Evolutionary conservation across 2,888 invertebrate species (phyloP).

Genomic region (Machimus atricapillus): DNA sequence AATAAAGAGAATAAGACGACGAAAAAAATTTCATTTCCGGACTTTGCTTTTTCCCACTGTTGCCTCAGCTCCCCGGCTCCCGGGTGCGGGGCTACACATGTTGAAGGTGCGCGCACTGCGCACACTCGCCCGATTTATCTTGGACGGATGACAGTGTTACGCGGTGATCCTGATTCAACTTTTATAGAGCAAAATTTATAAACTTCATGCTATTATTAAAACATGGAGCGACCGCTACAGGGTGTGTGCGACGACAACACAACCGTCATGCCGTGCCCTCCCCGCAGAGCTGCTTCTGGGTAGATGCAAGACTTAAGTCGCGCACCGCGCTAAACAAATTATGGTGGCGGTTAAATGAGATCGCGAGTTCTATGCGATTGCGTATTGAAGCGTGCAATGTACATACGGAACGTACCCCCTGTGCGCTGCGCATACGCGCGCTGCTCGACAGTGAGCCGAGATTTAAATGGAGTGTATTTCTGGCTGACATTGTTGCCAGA

Average conservation of each 20-base stretch:
- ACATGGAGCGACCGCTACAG: neutral
- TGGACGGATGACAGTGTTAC: neutral
- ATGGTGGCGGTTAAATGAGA: neutral
- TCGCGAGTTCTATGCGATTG: neutral
- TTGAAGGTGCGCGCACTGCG: neutral
- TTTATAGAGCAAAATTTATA: slow-evolving; percentile 20
- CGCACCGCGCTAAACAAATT: neutral
- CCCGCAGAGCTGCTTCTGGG: neutral
- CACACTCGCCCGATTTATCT: slow-evolving; percentile 1
- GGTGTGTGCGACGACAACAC: neutral
- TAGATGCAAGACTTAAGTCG: neutral
- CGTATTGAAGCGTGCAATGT: neutral
- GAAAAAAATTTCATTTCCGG: slow-evolving; percentile 31
- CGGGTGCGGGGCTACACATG: neutral
- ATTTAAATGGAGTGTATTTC: slow-evolving; percentile 23
- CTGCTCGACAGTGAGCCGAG: neutral
- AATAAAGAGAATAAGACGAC: neutral
- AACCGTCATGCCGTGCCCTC: neutral
- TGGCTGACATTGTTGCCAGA: slow-evolving; percentile 18
- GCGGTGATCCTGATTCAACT: neutral
- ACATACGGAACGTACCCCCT: neutral
- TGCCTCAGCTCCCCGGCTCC: neutral
- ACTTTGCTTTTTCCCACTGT: slow-evolving; percentile 11
- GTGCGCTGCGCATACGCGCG: neutral
- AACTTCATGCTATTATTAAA: slow-evolving; percentile 10